Base-by-base conservation (phyloP, 2,113 vertebrate genomes). In the Syngnathoides biaculeatus region DNA sequence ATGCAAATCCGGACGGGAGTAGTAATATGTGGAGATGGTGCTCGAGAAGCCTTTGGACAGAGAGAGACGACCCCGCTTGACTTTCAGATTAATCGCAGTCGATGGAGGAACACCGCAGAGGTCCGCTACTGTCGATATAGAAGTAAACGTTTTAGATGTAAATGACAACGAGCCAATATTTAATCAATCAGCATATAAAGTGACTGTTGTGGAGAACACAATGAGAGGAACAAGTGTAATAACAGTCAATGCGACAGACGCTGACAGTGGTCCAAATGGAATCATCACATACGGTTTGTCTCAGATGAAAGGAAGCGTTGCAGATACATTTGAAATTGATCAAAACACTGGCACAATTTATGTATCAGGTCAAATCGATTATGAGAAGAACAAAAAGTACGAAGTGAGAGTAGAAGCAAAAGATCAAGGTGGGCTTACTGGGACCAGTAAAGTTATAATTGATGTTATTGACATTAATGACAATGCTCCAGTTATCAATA, bases 51-150 rank as follows among this genome's bases (percentile, higher is more conserved):
- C 24, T 4, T 78, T 93, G 45, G 92, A 93, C 63, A 50, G 89
- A 57, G 92, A 94, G 56, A 64, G 82, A 4, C 64, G 78, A 40
- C 72, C 70, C 0, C 1, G 26, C 53, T 71, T 90, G 5, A 63
- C 86, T 11, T 50, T 93, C 5, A 68, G 87, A 22, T 70, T 92
- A 15, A 89, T 84, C 0, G 92, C 91, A 4, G 79, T 82, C 17
- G 93, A 94, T 14, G 92, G 93, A 0, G 92, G 92, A 8, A 67
- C 68, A 4, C 92, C 92, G 0, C 81, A 86, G 45, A 78, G 66
- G 61, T 90, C 92, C 5, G 90, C 90, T 10, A 92, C 82, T 0
- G 71, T 87, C 0, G 71, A 50, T n/a, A 90, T 93, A 69, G 68
- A 82, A 1, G 78, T 93, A 8, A 78, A 63, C 1, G 91, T 92